Evolutionary conservation across 1,140 invertebrate species (phyloP), one percentile per base, ranked within the genome.

Genomic region (Scaptomyza graminum): DNA sequence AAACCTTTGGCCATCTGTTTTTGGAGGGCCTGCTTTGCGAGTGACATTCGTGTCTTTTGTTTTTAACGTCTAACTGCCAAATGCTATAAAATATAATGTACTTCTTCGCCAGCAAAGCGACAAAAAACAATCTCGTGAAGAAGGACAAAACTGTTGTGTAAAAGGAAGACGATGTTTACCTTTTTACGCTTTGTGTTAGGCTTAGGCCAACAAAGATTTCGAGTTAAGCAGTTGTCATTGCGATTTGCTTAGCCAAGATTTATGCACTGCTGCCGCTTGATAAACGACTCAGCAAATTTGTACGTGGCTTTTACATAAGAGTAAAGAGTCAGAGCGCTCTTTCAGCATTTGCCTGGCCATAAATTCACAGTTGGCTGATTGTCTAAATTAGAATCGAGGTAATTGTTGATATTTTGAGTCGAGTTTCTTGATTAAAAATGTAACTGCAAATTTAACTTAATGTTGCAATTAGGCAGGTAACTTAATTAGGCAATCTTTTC

Each of bases 11-110:
- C 65, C 74, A 68, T 37, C 71, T 67, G 65, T 61, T 75, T 60
- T 65, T 54, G 13, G 6, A 2, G 31, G 8, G 16, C 15, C 25
- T 22, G 25, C 2, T 50, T 34, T 9, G n/a, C 22, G 60, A n/a
- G 49, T 62, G 64, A 70, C 59, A 74, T 77, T 69, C 71, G 54
- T 72, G 74, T 87, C 78, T 68, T 82, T 87, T 88, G 74, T 78
- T 87, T 84, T 87, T 75, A 81, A 81, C 71, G 82, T 81, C 77
- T 63, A 70, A 70, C 80, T 74, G 80, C 69, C 73, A 59, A 84
- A 81, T 66, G 82, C 82, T 80, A 87, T 85, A 82, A 87, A 87
- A 87, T 85, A 72, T 85, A 87, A 87, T 85, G 78, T 63, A 87
- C 81, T 85, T 70, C 59, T 66, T 22, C 44, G 51, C 22, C 65